Base-by-base conservation (phyloP, 2,797 vertebrate genomes). In the Hydrolagus colliei region DNA sequence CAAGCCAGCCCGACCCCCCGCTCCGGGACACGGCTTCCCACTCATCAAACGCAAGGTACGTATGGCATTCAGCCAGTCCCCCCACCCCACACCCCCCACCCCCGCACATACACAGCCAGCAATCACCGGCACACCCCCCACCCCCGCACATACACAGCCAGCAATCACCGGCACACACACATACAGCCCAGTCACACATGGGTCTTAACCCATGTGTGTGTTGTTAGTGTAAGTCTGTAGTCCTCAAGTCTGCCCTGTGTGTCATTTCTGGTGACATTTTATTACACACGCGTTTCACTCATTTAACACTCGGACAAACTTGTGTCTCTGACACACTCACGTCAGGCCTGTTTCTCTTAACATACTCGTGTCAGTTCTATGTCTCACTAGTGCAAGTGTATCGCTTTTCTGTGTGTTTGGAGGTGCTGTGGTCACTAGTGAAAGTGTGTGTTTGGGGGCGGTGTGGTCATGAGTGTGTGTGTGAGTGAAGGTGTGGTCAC, bases 11-110 rank as follows among this genome's bases (percentile, higher is more conserved):
- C 95, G 97, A 74, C 97, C 98, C 22, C 91, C 95, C 0, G 96
- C 96, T 3, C 95, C 96, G 0, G 96, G 95, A 86, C 93, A 97
- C 0, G 97, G 97, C 73, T 98, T 97, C 88, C 97, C 97, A 0
- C 94, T 97, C 86, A 96, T 98, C 90, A 98, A 95, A 89, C 96
- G 97, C 89, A 98, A 97, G 96, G 97, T 97, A 89, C 85, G 35
- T 41, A 72, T 10, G 52, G 16, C 41, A 6, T 3, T 6, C 41
- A 52, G 41, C 41, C 41, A 80, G 20, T 0, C 16, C 78, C 0
- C 63, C 9, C 12, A 1, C 4, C 27, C 27, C 27, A 27, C 27
- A 0, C 27, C 27, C 27, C 27, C 27, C 27, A 27, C 27, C 27
- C 27, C 27, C 27, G 27, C 27, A 27, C 27, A 27, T 27, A 27